phyloP scores from a whole-genome alignment of 92 coral and sea anemone species.

The Palythoa heliodiscus region DNA sequence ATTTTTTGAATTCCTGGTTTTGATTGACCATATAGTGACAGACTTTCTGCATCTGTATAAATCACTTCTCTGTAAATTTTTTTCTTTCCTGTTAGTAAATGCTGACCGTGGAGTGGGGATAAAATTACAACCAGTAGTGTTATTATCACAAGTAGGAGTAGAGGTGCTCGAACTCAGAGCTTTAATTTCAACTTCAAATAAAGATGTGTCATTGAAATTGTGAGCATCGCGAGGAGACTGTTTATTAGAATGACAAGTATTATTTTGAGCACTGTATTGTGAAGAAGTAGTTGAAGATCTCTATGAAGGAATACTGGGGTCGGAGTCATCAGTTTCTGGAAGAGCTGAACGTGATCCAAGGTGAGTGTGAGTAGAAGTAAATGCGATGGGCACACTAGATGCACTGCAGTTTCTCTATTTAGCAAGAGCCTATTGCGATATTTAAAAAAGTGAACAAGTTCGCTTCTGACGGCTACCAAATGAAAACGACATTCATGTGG shows the following conservation, averaged over 20 bases:
- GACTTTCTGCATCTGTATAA: slow-evolving; percentile 2
- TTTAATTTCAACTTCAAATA: slow-evolving; percentile 14
- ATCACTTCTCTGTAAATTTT: not conserved
- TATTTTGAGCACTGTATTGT: no score
- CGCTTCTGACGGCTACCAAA: not conserved
- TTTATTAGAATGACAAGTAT: slow-evolving; percentile 13
- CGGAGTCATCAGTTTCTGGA: not conserved
- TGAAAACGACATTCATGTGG: not conserved
- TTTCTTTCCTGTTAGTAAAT: not conserved
- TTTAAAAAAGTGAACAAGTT: no score
- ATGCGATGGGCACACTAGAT: no score
- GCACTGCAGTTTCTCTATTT: no score
- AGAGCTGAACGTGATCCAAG: slow-evolving; percentile 20
- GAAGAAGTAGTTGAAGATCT: slow-evolving; percentile 1
- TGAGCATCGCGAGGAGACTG: slow-evolving; percentile 11
- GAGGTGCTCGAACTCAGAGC: not conserved
- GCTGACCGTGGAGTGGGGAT: slow-evolving; percentile 11
- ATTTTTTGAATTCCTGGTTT: not conserved
- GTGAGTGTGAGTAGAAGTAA: no score
- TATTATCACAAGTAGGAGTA: slow-evolving; percentile 1
- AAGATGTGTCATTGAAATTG: slow-evolving; percentile 11
- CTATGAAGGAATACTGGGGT: slow-evolving; percentile 8
- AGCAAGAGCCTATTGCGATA: no score
- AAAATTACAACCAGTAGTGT: not conserved
- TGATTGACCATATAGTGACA: not conserved